Conservation (phyloP, 2,797 vertebrate genomes). For the Aulostomus chinensis region DNA sequence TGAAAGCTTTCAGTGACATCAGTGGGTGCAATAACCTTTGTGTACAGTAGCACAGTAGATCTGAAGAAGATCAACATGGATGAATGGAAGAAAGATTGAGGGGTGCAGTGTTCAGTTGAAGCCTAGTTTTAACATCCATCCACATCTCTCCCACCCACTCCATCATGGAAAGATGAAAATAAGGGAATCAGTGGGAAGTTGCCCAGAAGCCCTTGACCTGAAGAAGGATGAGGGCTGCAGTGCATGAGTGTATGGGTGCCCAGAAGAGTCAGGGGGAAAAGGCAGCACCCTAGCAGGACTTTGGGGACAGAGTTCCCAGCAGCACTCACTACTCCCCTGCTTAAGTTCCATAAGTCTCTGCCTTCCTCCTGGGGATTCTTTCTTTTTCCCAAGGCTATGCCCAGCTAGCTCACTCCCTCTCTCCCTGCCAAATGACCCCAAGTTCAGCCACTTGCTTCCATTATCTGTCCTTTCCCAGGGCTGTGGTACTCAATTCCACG, state of each 20-base stretch:
- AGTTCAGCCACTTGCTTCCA: conserved; percentile 69
- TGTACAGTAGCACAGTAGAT: no score
- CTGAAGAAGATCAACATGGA: conserved; percentile 72
- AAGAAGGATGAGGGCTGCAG: conserved; percentile 86
- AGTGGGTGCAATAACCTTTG: no score
- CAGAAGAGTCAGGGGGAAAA: conserved; percentile 83
- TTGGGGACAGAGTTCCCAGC: conserved; percentile 91
- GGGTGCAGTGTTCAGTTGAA: conserved; percentile 82
- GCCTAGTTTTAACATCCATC: conserved; percentile 90
- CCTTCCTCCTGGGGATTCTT: conserved; percentile 69
- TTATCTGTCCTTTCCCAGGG: conserved; percentile 78
- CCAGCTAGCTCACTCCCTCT: conserved; percentile 57
- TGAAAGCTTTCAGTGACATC: no score
- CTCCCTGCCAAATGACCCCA: conserved; percentile 69
- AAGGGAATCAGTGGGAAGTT: conserved; percentile 93
- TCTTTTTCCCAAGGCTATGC: conserved; percentile 80
- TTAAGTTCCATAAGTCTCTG: conserved; percentile 54
- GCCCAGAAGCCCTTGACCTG: conserved; percentile 92
- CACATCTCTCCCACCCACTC: conserved; percentile 26
- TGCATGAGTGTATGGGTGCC: conserved; percentile 34
- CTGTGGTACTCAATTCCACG: conserved; percentile 62
- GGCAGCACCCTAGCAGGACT: conserved; percentile 88
- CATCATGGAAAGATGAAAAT: conserved; percentile 26
- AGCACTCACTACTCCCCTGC: conserved; percentile 59
- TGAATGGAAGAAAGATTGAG: conserved; percentile 32